Evolutionary conservation across 2,888 invertebrate species (phyloP), one percentile per base, ranked within the genome.

Genomic region (Tenthredo livida): DNA sequence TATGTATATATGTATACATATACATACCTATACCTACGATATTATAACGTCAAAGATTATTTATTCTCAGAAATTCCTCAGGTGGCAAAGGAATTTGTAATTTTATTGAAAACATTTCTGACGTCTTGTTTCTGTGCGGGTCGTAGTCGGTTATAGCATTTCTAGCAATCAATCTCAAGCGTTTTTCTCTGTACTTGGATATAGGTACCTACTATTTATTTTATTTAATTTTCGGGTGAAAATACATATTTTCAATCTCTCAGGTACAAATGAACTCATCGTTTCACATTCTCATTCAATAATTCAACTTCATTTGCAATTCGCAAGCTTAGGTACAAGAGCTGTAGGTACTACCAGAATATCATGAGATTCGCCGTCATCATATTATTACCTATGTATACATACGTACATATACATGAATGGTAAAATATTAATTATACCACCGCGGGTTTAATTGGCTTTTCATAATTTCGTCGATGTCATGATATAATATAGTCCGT

Each of bases 71-170:
- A 54, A 54, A 54, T 54, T 54, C 54, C 7, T 50, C 5, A 50
- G 50, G 17, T 54, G 54, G 54, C 6, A n/a, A n/a, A n/a, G n/a
- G 54, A 54, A 54, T 54, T 54, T n/a, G 54, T 17, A 72, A 37
- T 72, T 72, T 72, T 40, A 72, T 72, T 15, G n/a, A 72, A 37
- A 72, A 72, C 72, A 72, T 40, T 37, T n/a, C n/a, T 40, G 72
- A 72, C 72, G 72, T 72, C n/a, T 37, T n/a, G 17, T 7, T 29
- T 40, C 40, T 33, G 40, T n/a, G 17, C n/a, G 10, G 15, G 5
- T n/a, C 29, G 29, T 12, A 72, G 37, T 72, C n/a, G 72, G 40
- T 72, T 40, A n/a, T 72, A n/a, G 17, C 33, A 72, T 72, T 72
- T 17, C 72, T 37, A 17, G 72, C 72, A 40, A 72, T 72, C 72